Percentiles rank a stretch among this genome's conserved stretches.
phyloP scores from a whole-genome alignment of 2,888 invertebrate genomes.

The Plusia festucae region DNA sequence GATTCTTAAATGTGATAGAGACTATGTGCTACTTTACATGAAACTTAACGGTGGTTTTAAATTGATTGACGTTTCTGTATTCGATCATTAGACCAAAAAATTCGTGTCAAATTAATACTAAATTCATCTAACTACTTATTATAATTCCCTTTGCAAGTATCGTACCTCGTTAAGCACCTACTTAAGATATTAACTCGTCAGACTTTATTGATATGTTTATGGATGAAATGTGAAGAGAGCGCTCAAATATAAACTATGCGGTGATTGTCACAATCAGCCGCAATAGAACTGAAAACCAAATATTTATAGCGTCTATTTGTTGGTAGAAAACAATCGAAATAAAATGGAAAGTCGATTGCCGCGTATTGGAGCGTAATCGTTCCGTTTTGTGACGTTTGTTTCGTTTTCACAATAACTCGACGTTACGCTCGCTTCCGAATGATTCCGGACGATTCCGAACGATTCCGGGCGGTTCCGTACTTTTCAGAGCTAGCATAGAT shows the following conservation, averaged over 20 bases:
- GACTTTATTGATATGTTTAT: constrained; percentile 27
- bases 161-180: not conserved
- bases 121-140: not conserved
- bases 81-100: not conserved
- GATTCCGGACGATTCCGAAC: constrained; percentile 9
- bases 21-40: too few species aligned
- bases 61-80: too few species aligned
- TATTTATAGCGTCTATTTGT: constrained; percentile 15
- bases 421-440: not conserved
- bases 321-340: constrained; percentile 31
- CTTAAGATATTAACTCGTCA: constrained; percentile 12
- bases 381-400: constrained; percentile 36
- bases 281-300: constrained; percentile 27
- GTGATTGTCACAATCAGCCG: constrained; percentile 13
- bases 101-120: not conserved
- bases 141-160: too few species aligned
- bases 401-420: constrained; percentile 33
- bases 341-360: constrained; percentile 45
- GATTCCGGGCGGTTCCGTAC: constrained; percentile 6
- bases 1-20: too few species aligned
- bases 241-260: not conserved
- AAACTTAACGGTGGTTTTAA: too few species aligned
- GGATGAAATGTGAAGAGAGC: constrained; percentile 6
- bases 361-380: constrained; percentile 41
- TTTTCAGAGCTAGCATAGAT: not conserved